phyloP scores from a whole-genome alignment of 2,797 vertebrate species.

The Eptatretus atami region DNA sequence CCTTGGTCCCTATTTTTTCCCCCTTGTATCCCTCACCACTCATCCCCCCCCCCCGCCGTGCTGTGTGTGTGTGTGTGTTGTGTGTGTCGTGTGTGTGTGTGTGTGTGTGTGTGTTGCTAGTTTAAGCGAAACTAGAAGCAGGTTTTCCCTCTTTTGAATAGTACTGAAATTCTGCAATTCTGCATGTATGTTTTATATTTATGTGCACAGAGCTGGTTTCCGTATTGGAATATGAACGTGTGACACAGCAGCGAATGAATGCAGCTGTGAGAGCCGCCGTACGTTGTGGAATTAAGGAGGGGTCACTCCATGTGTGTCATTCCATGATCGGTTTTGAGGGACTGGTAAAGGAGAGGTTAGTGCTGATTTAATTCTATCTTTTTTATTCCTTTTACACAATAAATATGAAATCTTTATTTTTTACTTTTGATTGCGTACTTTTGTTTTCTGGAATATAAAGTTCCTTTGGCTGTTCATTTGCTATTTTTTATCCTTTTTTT shows the following conservation, averaged over 20 bases:
- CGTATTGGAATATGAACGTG: slow-evolving; percentile 53
- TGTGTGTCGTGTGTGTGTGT: too few relatives aligned
- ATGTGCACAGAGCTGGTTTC: slow-evolving; percentile 28
- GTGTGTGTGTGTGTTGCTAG: neutral
- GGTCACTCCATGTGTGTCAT: slow-evolving; percentile 56
- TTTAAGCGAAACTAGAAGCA: too few relatives aligned
- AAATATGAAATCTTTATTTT: too few relatives aligned
- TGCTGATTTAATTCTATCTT: neutral
- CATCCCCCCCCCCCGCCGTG: fast-evolving
- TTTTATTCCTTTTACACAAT: too few relatives aligned
- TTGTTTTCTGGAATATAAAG: too few relatives aligned
- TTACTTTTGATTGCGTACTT: too few relatives aligned
- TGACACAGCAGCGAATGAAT: slow-evolving; percentile 58
- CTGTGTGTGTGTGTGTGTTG: too few relatives aligned
- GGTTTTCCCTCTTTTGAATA: too few relatives aligned
- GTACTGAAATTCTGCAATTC: too few relatives aligned
- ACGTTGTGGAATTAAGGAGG: slow-evolving; percentile 51
- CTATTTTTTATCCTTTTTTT: too few relatives aligned
- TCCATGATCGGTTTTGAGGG: slow-evolving; percentile 71
- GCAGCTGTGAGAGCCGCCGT: slow-evolving; percentile 46
- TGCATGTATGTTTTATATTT: too few relatives aligned
- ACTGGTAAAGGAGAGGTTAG: slow-evolving; percentile 38
- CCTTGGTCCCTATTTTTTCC: neutral
- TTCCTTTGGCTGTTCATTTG: too few relatives aligned
- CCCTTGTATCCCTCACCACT: neutral